Base-by-base conservation (phyloP, 2,797 vertebrate species). In the Echiichthys vipera region DNA sequence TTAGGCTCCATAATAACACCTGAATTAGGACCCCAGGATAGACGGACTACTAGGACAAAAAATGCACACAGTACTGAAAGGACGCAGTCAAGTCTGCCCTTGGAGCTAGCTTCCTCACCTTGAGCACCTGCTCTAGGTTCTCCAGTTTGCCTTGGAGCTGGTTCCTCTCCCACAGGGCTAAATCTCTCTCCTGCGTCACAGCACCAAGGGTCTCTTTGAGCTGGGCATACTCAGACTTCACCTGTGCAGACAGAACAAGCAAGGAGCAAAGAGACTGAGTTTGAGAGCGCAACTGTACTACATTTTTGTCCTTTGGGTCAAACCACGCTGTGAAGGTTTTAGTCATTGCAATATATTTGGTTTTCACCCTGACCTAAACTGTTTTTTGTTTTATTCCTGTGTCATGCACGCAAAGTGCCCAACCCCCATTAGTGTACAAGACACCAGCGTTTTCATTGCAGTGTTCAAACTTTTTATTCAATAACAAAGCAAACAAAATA, bases 41-140 rank as follows among this genome's bases (percentile, higher is more conserved):
- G 50, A 73, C n/a, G 17, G 15, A 67, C 59, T 30, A 73, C 49
- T 37, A 47, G 43, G 58, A 68, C 61, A 54, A 54, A 34, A 75
- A 80, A 72, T 50, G 65, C 69, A 78, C 55, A 55, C 42, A 56
- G 40, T 25, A 22, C 2, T 49, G 45, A 79, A 47, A 49, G 7
- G 30, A 9, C 0, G 4, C 56, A 43, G 65, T 69, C 59, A 49
- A 5, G 29, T 61, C 47, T 50, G 46, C 37, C 39, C 47, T 71
- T 14, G 13, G 47, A 54, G 46, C 32, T 11, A 49, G 34, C 20
- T 5, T 62, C 93, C 96, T 85, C 92, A 99, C 98, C 98, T 98
- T 98, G 90, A 99, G 96, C 96, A 98, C 97, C 95, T 99, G 98
- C 95, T 99, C 98, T 95, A 99, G 90, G 96, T 99, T 99, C 98